A percentile compares a stretch with the other conserved stretches of the same genome.
phyloP scores from a whole-genome alignment of 1,140 invertebrate species.

The Dendroctonus ponderosae region DNA sequence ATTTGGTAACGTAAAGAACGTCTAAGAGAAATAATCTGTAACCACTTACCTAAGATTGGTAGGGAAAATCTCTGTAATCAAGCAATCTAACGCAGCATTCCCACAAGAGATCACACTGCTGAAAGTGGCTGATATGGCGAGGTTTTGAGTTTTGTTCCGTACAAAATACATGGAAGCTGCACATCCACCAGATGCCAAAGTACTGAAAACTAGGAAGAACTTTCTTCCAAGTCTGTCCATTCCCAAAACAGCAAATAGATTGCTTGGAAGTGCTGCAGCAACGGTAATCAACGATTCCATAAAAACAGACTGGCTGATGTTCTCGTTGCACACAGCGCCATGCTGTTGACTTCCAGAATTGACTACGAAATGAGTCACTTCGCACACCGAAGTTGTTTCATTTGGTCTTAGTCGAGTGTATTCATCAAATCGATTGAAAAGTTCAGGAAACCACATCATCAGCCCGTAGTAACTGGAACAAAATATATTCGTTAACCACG shows the following conservation, averaged over 20 bases:
- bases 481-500: neutral
- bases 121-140: slow-evolving; percentile 80
- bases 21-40: too few species aligned
- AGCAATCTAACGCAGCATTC: slow-evolving; percentile 82
- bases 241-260: slow-evolving; percentile 73
- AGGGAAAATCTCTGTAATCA: slow-evolving; percentile 87
- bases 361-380: slow-evolving; percentile 74
- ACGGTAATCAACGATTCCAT: slow-evolving; percentile 84
- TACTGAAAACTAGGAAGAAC: slow-evolving; percentile 86
- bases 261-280: slow-evolving; percentile 79
- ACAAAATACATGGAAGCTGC: slow-evolving; percentile 84
- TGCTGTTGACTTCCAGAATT: slow-evolving; percentile 60
- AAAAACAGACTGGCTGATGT: slow-evolving; percentile 74
- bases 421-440: slow-evolving; percentile 83
- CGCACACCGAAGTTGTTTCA: slow-evolving; percentile 68
- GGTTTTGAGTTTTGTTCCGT: slow-evolving; percentile 75
- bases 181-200: slow-evolving; percentile 78
- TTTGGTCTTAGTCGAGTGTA: slow-evolving; percentile 57
- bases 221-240: slow-evolving; percentile 82
- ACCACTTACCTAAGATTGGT: slow-evolving; percentile 68
- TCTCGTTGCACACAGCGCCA: slow-evolving; percentile 62
- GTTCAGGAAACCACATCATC: slow-evolving; percentile 91
- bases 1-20: neutral
- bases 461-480: slow-evolving; percentile 74
- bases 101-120: slow-evolving; percentile 85